Evolutionary conservation across 2,888 invertebrate species (phyloP).

Genomic region (Oxyteleia sp.): DNA sequence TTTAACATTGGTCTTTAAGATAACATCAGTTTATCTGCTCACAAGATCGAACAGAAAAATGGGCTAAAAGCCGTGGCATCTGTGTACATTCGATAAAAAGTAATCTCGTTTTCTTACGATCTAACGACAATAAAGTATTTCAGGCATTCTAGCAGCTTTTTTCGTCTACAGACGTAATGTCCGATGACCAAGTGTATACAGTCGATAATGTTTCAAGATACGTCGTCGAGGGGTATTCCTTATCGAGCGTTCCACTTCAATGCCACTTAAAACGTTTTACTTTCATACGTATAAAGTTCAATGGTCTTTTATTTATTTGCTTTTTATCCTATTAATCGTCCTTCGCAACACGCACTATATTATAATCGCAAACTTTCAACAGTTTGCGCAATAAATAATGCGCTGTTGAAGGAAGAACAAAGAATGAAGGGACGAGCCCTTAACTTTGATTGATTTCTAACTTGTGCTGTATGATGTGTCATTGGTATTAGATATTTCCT

Average conservation of each 20-base stretch:
- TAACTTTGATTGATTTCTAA: slow-evolving; percentile 38
- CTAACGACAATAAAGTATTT: slow-evolving; percentile 47
- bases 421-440: slow-evolving; percentile 9
- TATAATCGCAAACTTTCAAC: neutral
- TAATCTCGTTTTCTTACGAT: slow-evolving; percentile 64
- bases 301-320: slow-evolving; percentile 16
- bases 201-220: slow-evolving; percentile 64
- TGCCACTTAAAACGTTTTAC: slow-evolving; percentile 69
- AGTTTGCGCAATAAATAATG: neutral
- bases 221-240: slow-evolving; percentile 57
- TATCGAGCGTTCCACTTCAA: slow-evolving; percentile 79
- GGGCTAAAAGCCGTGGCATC: slow-evolving; percentile 35
- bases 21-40: slow-evolving; percentile 41
- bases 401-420: slow-evolving; percentile 2
- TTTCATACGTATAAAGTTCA: slow-evolving; percentile 39
- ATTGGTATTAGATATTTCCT: slow-evolving; percentile 1
- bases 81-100: slow-evolving; percentile 63
- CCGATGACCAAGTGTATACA: slow-evolving; percentile 66
- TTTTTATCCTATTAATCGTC: slow-evolving; percentile 8
- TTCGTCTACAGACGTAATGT: slow-evolving; percentile 56
- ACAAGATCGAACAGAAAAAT: slow-evolving; percentile 28
- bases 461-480: slow-evolving; percentile 25
- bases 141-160: slow-evolving; percentile 49
- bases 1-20: slow-evolving; percentile 20
- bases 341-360: neutral